A percentile compares a stretch with the other conserved stretches of the same genome.
Evolutionary conservation across 2,113 vertebrate species (phyloP).

Genomic region (Nanorana parkeri): DNA sequence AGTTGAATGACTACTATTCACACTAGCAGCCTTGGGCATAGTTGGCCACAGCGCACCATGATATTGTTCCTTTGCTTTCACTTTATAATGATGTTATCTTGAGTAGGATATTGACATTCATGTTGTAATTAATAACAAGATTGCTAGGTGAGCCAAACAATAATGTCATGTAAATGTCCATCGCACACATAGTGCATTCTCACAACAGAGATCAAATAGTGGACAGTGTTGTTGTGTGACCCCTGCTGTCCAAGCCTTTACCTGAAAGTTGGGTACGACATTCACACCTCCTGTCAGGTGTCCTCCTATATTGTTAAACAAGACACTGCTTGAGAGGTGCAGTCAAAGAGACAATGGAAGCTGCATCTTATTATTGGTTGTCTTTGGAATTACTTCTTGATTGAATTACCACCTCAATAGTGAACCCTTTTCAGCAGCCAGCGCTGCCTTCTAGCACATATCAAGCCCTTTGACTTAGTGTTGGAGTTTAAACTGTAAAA

Average conservation of each 20-base stretch:
- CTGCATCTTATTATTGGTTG: neutral
- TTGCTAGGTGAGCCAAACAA: too few species aligned
- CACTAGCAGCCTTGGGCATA: too few species aligned
- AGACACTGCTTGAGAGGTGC: neutral
- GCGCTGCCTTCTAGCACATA: too few species aligned
- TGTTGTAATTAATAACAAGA: neutral
- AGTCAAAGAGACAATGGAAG: constrained; percentile 5
- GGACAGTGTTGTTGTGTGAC: neutral
- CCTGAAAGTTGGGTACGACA: neutral
- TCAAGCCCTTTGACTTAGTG: too few species aligned
- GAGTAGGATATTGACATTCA: too few species aligned
- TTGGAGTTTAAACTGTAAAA: too few species aligned
- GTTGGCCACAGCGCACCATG: too few species aligned
- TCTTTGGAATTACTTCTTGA: neutral
- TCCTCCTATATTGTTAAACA: constrained; percentile 2
- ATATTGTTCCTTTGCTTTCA: too few species aligned
- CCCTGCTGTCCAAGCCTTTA: neutral
- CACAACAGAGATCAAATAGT: neutral
- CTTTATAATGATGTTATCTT: neutral
- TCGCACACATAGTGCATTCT: too few species aligned
- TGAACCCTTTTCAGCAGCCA: neutral
- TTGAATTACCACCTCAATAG: constrained; percentile 29
- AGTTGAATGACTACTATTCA: too few species aligned
- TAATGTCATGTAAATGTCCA: neutral
- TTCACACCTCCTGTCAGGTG: constrained; percentile 1